Evolutionary conservation across 2,888 invertebrate species (phyloP).

Genomic region (Pyrrhia umbra): DNA sequence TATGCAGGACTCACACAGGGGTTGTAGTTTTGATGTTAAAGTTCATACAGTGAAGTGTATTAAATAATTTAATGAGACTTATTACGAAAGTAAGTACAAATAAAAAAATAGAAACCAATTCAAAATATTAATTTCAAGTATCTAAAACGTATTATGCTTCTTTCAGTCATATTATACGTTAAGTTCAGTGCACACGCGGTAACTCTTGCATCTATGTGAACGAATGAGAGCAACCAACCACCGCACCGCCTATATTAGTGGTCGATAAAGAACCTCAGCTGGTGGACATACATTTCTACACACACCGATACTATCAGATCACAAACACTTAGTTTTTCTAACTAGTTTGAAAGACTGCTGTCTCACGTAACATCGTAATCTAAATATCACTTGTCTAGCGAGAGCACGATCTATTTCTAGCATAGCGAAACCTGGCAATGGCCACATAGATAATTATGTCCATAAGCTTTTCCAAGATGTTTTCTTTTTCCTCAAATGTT

Average conservation of each 20-base stretch:
- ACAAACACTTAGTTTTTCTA: background rate
- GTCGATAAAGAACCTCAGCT: background rate
- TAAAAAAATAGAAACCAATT: slow-evolving; percentile 50
- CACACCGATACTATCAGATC: slow-evolving; percentile 3
- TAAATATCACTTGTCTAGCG: background rate
- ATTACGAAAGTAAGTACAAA: slow-evolving; percentile 47
- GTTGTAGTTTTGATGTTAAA: background rate
- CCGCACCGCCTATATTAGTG: background rate
- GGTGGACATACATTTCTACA: slow-evolving; percentile 5
- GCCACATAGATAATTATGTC: background rate
- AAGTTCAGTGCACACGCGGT: slow-evolving; percentile 35
- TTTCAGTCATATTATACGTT: slow-evolving; percentile 64
- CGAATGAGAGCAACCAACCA: background rate
- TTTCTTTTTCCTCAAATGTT: too few species aligned
- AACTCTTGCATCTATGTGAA: slow-evolving; percentile 40
- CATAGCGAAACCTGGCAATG: slow-evolving; percentile 13
- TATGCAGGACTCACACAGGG: background rate
- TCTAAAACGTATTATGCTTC: slow-evolving; percentile 34
- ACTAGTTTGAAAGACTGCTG: slow-evolving; percentile 4
- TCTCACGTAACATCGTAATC: slow-evolving; percentile 7
- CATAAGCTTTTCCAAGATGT: background rate
- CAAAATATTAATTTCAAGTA: slow-evolving; percentile 33
- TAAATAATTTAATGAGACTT: slow-evolving; percentile 9
- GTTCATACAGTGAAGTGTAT: slow-evolving; percentile 19
- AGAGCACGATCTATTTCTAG: slow-evolving; percentile 12